A percentile compares a stretch with the other conserved stretches of the same genome.
phyloP scores from a whole-genome alignment of 2,797 vertebrate genomes.

The Saxicola maurus region DNA sequence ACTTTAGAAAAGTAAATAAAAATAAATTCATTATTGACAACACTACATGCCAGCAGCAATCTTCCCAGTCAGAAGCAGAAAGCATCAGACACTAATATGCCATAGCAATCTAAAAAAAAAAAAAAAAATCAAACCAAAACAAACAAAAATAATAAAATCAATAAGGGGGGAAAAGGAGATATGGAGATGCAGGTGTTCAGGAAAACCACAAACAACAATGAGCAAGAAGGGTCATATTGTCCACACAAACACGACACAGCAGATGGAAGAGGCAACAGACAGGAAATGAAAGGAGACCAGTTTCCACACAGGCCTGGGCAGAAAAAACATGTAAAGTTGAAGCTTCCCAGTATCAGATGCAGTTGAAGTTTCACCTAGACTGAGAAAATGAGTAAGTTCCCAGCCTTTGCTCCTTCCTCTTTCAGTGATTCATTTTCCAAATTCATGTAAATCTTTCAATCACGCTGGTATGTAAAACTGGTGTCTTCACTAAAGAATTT shows the following conservation, averaged over 20 bases:
- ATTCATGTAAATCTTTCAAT: background rate
- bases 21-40: background rate
- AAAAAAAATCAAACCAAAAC: no score
- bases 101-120: accelerated
- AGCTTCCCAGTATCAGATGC: background rate
- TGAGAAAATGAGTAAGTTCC: background rate
- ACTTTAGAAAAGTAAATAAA: background rate
- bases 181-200: background rate
- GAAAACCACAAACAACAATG: background rate
- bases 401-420: background rate
- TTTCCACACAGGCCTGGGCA: background rate
- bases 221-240: background rate
- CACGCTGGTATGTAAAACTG: background rate
- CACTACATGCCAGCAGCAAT: background rate
- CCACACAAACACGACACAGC: background rate
- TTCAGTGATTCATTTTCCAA: background rate
- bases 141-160: background rate
- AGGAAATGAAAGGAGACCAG: background rate
- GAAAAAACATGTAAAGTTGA: background rate
- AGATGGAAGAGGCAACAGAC: background rate
- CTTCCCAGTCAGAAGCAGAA: background rate
- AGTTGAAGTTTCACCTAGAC: background rate
- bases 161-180: background rate
- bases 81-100: background rate
- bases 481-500: background rate